Evolutionary conservation across 2,113 vertebrate species (phyloP).

Genomic region (Boleophthalmus pectinirostris): DNA sequence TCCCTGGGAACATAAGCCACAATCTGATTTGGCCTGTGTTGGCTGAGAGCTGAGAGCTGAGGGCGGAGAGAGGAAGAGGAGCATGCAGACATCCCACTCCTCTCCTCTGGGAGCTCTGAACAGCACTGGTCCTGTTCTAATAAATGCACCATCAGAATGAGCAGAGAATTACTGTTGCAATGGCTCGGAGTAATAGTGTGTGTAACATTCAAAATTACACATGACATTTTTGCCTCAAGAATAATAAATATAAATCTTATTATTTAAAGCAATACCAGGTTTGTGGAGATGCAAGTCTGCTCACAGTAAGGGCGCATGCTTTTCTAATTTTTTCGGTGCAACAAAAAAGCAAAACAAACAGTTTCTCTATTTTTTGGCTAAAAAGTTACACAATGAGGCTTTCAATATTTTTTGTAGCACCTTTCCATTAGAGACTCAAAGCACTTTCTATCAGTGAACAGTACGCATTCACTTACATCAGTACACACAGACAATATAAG

Average conservation of each 20-base stretch:
- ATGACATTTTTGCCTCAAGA: neutral
- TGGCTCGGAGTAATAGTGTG: neutral
- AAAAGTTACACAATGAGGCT: no score
- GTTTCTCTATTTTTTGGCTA: no score
- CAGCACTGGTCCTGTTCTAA: neutral
- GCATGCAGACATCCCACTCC: conserved; percentile 15
- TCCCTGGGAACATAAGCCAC: conserved; percentile 9
- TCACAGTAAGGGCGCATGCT: no score
- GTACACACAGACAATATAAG: no score
- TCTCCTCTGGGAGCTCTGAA: neutral
- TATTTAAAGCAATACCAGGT: neutral
- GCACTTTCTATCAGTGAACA: no score
- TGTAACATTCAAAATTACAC: neutral
- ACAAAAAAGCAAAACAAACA: no score
- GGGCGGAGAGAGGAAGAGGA: conserved; percentile 25
- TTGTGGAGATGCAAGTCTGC: no score
- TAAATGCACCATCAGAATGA: neutral
- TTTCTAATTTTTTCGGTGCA: no score
- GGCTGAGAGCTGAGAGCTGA: conserved; percentile 17
- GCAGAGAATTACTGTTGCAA: neutral
- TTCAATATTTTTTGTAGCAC: no score
- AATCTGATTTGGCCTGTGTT: conserved; percentile 21
- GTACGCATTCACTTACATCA: no score
- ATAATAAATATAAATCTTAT: neutral
- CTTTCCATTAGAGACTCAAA: no score